Conservation (phyloP, 2,113 vertebrate species). For the Salvelinus namaycush region DNA sequence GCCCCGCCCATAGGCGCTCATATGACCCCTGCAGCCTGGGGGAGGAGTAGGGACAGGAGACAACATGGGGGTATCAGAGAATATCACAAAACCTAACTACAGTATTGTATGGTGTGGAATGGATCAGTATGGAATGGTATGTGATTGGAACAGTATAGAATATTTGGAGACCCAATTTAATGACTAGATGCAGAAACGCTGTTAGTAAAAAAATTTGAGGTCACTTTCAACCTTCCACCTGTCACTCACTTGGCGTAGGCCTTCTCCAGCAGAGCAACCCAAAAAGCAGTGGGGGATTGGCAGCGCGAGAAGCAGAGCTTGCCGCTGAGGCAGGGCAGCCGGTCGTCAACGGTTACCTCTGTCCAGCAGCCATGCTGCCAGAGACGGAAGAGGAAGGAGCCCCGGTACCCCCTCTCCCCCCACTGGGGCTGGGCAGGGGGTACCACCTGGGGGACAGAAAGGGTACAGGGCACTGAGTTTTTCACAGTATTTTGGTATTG, state of each 20-base stretch:
- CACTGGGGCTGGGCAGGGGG: slow-evolving; percentile 85
- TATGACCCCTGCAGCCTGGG: slow-evolving; percentile 88
- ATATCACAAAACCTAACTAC: too few species aligned
- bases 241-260: slow-evolving; percentile 92
- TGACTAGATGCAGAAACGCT: not conserved
- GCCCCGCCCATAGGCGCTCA: slow-evolving; percentile 91
- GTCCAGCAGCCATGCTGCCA: slow-evolving; percentile 91
- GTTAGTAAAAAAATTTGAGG: not conserved
- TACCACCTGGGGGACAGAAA: slow-evolving; percentile 75
- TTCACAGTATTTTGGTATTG: too few species aligned
- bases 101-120: too few species aligned
- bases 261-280: slow-evolving; percentile 93
- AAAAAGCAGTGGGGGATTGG: slow-evolving; percentile 85
- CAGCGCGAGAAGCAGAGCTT: slow-evolving; percentile 92
- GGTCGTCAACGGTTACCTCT: slow-evolving; percentile 87
- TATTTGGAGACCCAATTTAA: not conserved
- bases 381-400: slow-evolving; percentile 82
- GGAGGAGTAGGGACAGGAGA: not conserved
- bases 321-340: slow-evolving; percentile 86
- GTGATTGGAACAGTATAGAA: too few species aligned
- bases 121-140: too few species aligned
- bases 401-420: slow-evolving; percentile 80
- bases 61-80: not conserved
- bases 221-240: not conserved
- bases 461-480: not conserved